Conservation (phyloP, 2,888 invertebrate genomes). For the Andricus quercusramuli region DNA sequence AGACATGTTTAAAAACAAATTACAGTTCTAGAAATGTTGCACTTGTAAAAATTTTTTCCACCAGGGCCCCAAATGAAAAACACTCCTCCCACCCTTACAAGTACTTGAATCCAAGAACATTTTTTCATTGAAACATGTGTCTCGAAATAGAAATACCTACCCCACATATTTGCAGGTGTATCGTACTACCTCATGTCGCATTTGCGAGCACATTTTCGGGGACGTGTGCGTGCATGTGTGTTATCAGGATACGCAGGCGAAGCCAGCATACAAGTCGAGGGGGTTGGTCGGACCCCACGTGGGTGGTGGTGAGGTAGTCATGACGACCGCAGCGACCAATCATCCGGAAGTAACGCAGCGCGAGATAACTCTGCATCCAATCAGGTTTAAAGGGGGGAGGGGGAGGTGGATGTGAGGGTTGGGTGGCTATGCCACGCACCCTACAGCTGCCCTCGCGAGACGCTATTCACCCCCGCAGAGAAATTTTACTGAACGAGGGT, state of each 20-base stretch:
- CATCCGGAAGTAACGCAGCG: slow-evolving; percentile 78
- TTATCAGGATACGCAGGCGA: slow-evolving; percentile 56
- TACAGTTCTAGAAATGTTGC: too few relatives aligned
- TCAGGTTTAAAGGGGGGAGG: slow-evolving; percentile 77
- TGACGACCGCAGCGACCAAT: slow-evolving; percentile 79
- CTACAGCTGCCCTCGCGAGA: slow-evolving; percentile 65
- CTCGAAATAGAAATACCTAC: too few relatives aligned
- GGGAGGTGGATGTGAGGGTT: slow-evolving; percentile 58
- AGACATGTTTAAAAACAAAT: too few relatives aligned
- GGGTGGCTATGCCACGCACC: slow-evolving; percentile 58
- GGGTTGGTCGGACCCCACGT: slow-evolving; percentile 64
- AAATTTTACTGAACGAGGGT: slow-evolving; percentile 71
- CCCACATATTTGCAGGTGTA: neutral
- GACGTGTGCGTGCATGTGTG: slow-evolving; percentile 45
- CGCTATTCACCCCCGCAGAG: slow-evolving; percentile 66
- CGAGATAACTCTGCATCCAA: slow-evolving; percentile 79
- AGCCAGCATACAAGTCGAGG: slow-evolving; percentile 57
- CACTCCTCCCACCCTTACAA: too few relatives aligned
- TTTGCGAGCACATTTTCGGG: slow-evolving; percentile 18
- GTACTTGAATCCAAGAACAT: too few relatives aligned
- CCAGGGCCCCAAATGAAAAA: too few relatives aligned
- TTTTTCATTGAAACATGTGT: too few relatives aligned
- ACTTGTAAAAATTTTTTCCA: too few relatives aligned
- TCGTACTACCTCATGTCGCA: slow-evolving; percentile 26
- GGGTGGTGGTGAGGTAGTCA: slow-evolving; percentile 75